Conservation (phyloP, 2,797 vertebrate species). For the Cuculus canorus region DNA sequence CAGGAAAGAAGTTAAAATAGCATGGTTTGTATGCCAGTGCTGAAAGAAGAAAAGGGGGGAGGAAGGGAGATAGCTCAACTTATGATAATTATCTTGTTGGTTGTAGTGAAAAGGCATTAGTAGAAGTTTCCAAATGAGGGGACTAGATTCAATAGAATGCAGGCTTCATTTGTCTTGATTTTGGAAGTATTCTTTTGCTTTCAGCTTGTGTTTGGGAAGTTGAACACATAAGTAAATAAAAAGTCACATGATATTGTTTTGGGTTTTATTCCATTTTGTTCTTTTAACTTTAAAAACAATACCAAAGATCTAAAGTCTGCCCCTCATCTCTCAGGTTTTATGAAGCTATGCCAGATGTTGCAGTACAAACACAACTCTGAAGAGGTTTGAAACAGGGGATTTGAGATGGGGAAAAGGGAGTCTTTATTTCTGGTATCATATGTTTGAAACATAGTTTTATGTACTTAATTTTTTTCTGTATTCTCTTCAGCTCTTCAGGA, state of each 20-base stretch:
- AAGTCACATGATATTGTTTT: slow-evolving; percentile 4
- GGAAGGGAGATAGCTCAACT: slow-evolving; percentile 70
- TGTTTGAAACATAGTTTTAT: background rate
- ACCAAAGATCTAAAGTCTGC: background rate
- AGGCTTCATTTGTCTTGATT: slow-evolving; percentile 32
- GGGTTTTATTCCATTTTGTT: background rate
- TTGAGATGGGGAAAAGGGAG: background rate
- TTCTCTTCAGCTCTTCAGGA: background rate
- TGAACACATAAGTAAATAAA: slow-evolving; percentile 2
- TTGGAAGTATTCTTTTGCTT: slow-evolving; percentile 36
- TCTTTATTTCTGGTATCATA: background rate
- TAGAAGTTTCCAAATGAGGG: slow-evolving; percentile 39
- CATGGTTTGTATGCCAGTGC: slow-evolving; percentile 82
- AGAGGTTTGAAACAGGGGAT: background rate
- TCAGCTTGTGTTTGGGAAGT: slow-evolving; percentile 37
- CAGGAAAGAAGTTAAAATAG: slow-evolving; percentile 86
- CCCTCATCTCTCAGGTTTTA: background rate
- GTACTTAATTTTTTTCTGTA: background rate
- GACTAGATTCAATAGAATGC: slow-evolving; percentile 34
- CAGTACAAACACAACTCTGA: background rate
- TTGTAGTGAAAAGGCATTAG: slow-evolving; percentile 11
- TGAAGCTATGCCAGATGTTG: background rate
- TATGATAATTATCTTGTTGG: slow-evolving; percentile 64
- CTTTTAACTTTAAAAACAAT: background rate
- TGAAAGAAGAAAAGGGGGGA: slow-evolving; percentile 72